Base-by-base conservation (phyloP, 92 coral and sea anemone species). In the Metridium senile region DNA sequence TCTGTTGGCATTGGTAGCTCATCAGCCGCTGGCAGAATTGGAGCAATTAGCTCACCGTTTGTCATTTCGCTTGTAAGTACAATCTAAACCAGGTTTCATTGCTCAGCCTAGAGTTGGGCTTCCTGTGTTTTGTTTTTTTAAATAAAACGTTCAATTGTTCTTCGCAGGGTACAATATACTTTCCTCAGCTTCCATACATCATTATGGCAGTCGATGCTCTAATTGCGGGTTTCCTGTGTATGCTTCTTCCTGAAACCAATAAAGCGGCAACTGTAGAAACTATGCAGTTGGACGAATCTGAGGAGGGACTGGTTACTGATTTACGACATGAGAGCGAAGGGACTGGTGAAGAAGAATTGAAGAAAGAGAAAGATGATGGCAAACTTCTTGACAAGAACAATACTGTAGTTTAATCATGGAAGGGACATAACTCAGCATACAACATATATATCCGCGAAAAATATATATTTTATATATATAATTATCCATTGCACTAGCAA, bases 231-330 rank as follows among this genome's bases (percentile, higher is more conserved):
- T 70, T 91, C 77, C 78, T 91, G 70, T 91, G 97, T 47, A 59
- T 91, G 70, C 88, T 94, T 57, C 87, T 94, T 9, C 97, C 98
- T 1, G 98, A 94, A 73, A 94, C 98, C 26, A 94, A 94, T 78
- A 84, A 83, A 13, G 84, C 69, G 47, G 93, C 98, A 22, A 94
- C 98, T 13, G 91, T 86, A 1, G 98, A 94, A 66, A 91, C 94
- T 4, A 49, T 94, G 77, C 83, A 74, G 19, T 81, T 72, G n/a
- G 86, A 81, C 57, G 79, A 73, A 29, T 33, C 53, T 11, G 66
- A 52, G 20, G 67, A 53, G 69, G 69, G 69, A 63, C 69, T 63
- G 39, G 69, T 63, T 11, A 31, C 69, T 63, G 69, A 63, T 63
- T 30, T 63, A 63, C 69, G 57, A 73, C 78, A 53, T 73, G 21